Base-by-base conservation (phyloP, 2,888 invertebrate genomes). In the Erynnis tages region DNA sequence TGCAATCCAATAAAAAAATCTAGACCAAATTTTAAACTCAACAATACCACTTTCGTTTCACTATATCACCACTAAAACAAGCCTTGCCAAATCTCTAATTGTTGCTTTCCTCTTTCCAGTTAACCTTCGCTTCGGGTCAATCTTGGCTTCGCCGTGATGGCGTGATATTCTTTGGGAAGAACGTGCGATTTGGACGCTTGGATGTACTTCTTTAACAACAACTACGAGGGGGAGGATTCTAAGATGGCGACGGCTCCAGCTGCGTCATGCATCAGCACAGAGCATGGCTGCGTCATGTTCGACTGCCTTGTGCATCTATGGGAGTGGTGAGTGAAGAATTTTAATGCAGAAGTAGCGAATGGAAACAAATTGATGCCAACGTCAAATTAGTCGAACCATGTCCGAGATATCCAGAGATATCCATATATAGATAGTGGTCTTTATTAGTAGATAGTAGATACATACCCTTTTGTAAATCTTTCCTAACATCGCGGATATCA, bases 211-310 rank as follows among this genome's bases (percentile, higher is more conserved):
- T 59, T 60, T 47, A 61, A 62, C 40, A 60, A 56, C 34, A 59
- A 60, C 37, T 59, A 60, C 30, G 61, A 59, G 38, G 63, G 57
- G 8, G 59, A 64, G 35, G 57, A 57, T 35, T 41, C 44, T 61
- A 77, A 75, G 62, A 87, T 84, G 84, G 71, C 83, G 59, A 63
- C 82, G 4, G 73, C 82, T 0, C 72, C 84, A 2, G 73, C 82
- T 2, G 82, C 83, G 3, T 87, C 87, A 40, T 88, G 88, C 61
- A 81, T 87, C 68, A 79, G 76, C 71, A 77, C 81, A 14, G 87
- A 85, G 52, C 78, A 88, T 65, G 89, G 89, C 59, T 89, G 89
- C 65, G 86, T 87, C 58, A 82, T 87, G 82, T 89, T 89, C 62
- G 84, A 88, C 66, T 89, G 89, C 54, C 77, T 89, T 35, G 79